Evolutionary conservation across 2,797 vertebrate genomes (phyloP).

Genomic region (Sebastes taczanowskii): DNA sequence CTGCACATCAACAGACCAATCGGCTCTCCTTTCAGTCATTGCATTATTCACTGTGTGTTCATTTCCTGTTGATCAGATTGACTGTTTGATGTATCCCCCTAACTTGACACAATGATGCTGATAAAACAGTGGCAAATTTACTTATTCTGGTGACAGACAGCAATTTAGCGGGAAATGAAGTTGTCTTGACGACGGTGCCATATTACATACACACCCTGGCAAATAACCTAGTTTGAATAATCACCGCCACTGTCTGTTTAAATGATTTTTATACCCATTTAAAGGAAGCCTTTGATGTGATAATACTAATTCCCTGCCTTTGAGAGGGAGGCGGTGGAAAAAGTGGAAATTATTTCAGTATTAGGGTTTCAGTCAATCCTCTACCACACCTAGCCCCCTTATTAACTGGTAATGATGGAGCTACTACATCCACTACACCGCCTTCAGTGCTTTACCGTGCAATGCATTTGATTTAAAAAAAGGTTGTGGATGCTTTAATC

Average conservation of each 20-base stretch:
- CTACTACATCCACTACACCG: slow-evolving; percentile 81
- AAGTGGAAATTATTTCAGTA: slow-evolving; percentile 96
- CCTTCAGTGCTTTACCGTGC: slow-evolving; percentile 75
- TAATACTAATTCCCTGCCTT: slow-evolving; percentile 93
- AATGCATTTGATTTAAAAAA: slow-evolving; percentile 81
- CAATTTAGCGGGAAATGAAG: slow-evolving; percentile 96
- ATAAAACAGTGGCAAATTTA: slow-evolving; percentile 95
- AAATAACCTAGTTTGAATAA: slow-evolving; percentile 98
- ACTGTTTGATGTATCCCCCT: slow-evolving; percentile 85
- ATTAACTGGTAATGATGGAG: slow-evolving; percentile 98
- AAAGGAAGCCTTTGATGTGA: slow-evolving; percentile 97
- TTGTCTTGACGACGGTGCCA: slow-evolving; percentile 88
- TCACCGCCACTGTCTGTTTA: slow-evolving; percentile 95
- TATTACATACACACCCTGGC: slow-evolving; percentile 90
- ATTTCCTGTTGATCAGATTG: slow-evolving; percentile 95
- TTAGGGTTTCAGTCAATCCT: slow-evolving; percentile 94
- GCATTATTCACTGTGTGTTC: slow-evolving; percentile 85
- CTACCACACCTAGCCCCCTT: slow-evolving; percentile 86
- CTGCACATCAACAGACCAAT: slow-evolving; percentile 77
- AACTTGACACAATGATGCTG: slow-evolving; percentile 89
- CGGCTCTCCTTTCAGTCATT: slow-evolving; percentile 80
- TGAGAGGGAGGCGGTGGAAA: slow-evolving; percentile 82
- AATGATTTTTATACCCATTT: slow-evolving; percentile 94
- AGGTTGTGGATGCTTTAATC: slow-evolving; percentile 57
- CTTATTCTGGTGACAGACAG: slow-evolving; percentile 95